phyloP scores from a whole-genome alignment of 2,113 vertebrate genomes.

The cattle (Bos taurus) region ARS-UCD2.0 NC_037340.1:40704001-40704500 shows the following conservation, averaged over 20 bases:
- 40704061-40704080: not conserved
- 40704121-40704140: constrained; percentile 4
- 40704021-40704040: not conserved
- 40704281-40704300: not conserved
- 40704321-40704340: not conserved
- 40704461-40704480: not conserved
- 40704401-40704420: not conserved
- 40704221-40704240: not conserved
- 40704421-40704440: not conserved
- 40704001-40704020: not conserved
- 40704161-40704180: not conserved
- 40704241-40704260: not conserved
- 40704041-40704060: not conserved
- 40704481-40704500: not conserved
- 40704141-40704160: not conserved
- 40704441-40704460: not conserved
- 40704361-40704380: not conserved
- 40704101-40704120: not conserved
- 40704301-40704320: not conserved
- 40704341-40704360: not conserved
- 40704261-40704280: not conserved
- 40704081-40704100: not conserved
- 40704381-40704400: not conserved
- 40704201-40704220: not conserved
- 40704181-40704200: not conserved